These are phyloP conservation scores for Electrona antarctica DNA, from an alignment of 2,113 vertebrate species.

Conservation along the genomic window DNA sequence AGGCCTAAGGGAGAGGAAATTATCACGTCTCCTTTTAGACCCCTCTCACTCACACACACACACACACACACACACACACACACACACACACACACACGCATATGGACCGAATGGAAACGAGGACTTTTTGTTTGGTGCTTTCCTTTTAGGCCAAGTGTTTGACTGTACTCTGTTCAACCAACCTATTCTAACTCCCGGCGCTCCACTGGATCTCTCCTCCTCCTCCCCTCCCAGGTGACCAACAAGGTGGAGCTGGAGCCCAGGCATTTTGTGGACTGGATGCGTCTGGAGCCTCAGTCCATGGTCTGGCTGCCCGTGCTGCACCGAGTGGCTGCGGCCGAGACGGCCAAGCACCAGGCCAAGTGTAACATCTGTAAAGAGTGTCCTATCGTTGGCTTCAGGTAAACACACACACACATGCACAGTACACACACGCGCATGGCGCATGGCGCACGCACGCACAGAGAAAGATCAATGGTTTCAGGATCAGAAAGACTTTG, in stretches of 20 bases:
- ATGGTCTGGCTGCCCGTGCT: slow-evolving; percentile 98
- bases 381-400: slow-evolving; percentile 96
- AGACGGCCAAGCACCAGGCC: slow-evolving; percentile 97
- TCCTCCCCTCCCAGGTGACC: slow-evolving; percentile 81
- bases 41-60: background rate
- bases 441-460: slow-evolving; percentile 10
- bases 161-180: background rate
- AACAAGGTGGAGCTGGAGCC: slow-evolving; percentile 94
- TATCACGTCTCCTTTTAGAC: too few species aligned
- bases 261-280: slow-evolving; percentile 95
- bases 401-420: slow-evolving; percentile 73
- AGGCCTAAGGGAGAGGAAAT: too few species aligned
- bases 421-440: background rate
- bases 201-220: background rate
- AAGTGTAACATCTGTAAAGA: slow-evolving; percentile 99
- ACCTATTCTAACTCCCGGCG: background rate
- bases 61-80: background rate
- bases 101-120: slow-evolving; percentile 46
- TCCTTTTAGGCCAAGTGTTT: background rate
- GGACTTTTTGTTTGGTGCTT: too few species aligned
- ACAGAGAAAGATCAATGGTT: background rate
- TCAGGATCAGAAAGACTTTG: too few species aligned
- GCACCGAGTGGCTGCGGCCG: slow-evolving; percentile 93
- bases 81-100: background rate
- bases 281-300: slow-evolving; percentile 95